Conservation (phyloP, 1,140 invertebrate species). For the Drosophila willistoni region DNA sequence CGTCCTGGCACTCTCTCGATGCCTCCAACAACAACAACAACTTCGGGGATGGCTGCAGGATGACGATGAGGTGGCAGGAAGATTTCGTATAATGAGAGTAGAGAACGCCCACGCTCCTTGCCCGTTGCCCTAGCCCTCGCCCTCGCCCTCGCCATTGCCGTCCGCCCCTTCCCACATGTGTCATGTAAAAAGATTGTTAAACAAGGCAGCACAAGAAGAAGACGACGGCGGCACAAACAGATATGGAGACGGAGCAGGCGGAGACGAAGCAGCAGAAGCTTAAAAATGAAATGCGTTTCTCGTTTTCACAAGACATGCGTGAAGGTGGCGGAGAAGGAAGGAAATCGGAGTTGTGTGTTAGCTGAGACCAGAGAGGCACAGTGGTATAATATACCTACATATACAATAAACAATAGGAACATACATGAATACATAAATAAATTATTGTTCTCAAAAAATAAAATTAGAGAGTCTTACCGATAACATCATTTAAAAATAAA, state of each 20-base stretch:
- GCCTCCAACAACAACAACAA: background rate
- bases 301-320: slow-evolving; percentile 45
- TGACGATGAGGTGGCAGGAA: background rate
- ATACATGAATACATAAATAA: too few species aligned
- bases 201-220: slow-evolving; percentile 50
- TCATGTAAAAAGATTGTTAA: slow-evolving; percentile 78
- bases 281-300: slow-evolving; percentile 78
- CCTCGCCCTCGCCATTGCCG: background rate
- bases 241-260: slow-evolving; percentile 6
- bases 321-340: background rate
- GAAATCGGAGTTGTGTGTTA: slow-evolving; percentile 16
- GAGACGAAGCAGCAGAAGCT: slow-evolving; percentile 36
- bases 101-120: background rate
- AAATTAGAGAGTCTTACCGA: too few species aligned
- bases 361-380: slow-evolving; percentile 14
- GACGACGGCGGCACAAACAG: slow-evolving; percentile 3
- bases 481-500: too few species aligned
- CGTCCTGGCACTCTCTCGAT: slow-evolving; percentile 39
- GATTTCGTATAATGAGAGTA: slow-evolving; percentile 20
- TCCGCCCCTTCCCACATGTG: slow-evolving; percentile 46
- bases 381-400: background rate
- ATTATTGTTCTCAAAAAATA: too few species aligned
- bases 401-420: too few species aligned
- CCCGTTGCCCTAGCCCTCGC: background rate
- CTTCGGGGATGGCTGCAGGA: slow-evolving; percentile 4